phyloP scores from a whole-genome alignment of 2,797 vertebrate genomes.

The Oophaga sylvatica region DNA sequence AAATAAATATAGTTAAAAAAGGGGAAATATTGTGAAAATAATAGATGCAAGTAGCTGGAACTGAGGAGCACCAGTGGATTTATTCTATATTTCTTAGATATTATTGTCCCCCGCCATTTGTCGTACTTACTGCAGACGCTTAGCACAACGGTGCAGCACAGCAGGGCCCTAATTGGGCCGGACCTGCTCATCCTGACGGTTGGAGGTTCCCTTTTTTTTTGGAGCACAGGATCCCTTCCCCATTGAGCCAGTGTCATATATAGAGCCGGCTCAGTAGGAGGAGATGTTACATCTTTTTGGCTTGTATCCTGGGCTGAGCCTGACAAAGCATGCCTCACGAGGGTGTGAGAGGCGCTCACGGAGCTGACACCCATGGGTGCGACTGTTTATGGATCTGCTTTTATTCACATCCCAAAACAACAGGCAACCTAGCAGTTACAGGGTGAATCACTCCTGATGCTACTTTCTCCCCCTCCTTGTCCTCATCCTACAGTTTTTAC shows the following conservation, averaged over 20 bases:
- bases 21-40: too few species aligned
- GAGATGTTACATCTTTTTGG: slow-evolving; percentile 27
- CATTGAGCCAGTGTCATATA: slow-evolving; percentile 15
- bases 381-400: slow-evolving; percentile 53
- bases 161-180: background rate
- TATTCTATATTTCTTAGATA: background rate
- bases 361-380: slow-evolving; percentile 58
- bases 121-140: slow-evolving; percentile 49
- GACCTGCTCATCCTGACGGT: slow-evolving; percentile 35
- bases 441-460: slow-evolving; percentile 41
- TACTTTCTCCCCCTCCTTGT: slow-evolving; percentile 21
- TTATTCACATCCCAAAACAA: slow-evolving; percentile 49
- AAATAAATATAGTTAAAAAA: too few species aligned
- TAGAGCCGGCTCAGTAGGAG: slow-evolving; percentile 39
- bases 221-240: background rate
- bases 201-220: background rate
- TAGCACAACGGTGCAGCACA: slow-evolving; percentile 26
- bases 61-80: too few species aligned
- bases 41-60: too few species aligned
- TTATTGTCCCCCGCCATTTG: background rate
- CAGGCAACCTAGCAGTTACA: slow-evolving; percentile 27
- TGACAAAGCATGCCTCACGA: slow-evolving; percentile 59
- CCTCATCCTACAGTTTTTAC: background rate
- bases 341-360: slow-evolving; percentile 50
- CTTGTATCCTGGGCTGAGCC: slow-evolving; percentile 39